Evolutionary conservation across 2,888 invertebrate species (phyloP).

Genomic region (Melinaea menophilus): DNA sequence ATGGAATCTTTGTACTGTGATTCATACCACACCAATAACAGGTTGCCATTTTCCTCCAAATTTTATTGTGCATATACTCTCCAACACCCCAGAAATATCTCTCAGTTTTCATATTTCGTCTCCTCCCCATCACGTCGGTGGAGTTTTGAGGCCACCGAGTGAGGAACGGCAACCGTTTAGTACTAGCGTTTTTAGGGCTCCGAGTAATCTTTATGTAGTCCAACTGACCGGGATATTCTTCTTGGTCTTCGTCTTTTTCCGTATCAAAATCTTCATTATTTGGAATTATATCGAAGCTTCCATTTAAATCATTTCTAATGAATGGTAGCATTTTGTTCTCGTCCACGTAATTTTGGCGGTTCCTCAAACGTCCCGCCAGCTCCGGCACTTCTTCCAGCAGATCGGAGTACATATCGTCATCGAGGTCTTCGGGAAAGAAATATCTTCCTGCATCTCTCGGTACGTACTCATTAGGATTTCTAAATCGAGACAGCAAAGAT

Average conservation of each 20-base stretch:
- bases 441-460: background rate
- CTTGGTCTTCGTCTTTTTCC: background rate
- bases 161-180: too few species aligned
- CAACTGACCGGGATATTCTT: background rate
- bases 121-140: too few species aligned
- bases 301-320: background rate
- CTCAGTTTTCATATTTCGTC: too few species aligned
- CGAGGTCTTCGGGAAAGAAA: background rate
- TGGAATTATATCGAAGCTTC: background rate
- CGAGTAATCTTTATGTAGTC: background rate
- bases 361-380: background rate
- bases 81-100: too few species aligned
- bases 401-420: background rate
- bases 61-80: background rate
- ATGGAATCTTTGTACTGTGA: conserved; percentile 14
- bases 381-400: background rate
- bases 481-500: background rate
- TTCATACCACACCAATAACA: conserved; percentile 1
- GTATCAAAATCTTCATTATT: background rate
- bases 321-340: background rate
- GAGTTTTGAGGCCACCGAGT: too few species aligned
- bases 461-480: conserved; percentile 5
- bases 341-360: background rate
- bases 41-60: background rate
- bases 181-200: background rate